Percentiles rank a stretch among this genome's conserved stretches.
phyloP scores from a whole-genome alignment of 2,888 invertebrate genomes.

The Habroteleia sp. region DNA sequence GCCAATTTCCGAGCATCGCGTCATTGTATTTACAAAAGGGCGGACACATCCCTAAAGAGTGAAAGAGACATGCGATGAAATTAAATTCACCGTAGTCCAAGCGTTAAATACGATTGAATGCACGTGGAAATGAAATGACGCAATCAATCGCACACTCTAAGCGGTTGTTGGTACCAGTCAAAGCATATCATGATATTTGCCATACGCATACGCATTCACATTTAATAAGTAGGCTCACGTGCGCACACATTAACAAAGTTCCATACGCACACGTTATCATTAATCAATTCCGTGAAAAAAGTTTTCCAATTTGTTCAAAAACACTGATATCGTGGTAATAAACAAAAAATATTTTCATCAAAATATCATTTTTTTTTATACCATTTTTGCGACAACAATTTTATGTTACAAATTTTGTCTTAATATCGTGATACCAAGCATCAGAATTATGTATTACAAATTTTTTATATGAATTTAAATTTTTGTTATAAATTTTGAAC shows the following conservation, averaged over 20 bases:
- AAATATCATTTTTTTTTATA: too few relatives aligned
- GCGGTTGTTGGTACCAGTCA: constrained; percentile 62
- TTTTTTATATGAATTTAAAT: too few relatives aligned
- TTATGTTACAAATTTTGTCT: too few relatives aligned
- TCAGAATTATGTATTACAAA: too few relatives aligned
- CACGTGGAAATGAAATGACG: constrained; percentile 65
- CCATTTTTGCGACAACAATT: too few relatives aligned
- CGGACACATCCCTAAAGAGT: constrained; percentile 53
- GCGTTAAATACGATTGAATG: constrained; percentile 66
- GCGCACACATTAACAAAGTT: constrained; percentile 9
- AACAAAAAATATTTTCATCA: too few relatives aligned
- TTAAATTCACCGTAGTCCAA: constrained; percentile 64
- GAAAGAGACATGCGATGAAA: constrained; percentile 63
- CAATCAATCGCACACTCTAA: constrained; percentile 65
- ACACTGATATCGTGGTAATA: too few relatives aligned
- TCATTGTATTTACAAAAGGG: constrained; percentile 61
- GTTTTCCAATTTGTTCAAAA: too few relatives aligned
- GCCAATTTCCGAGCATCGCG: constrained; percentile 55
- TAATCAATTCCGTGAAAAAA: background rate
- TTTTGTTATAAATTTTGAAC: too few relatives aligned
- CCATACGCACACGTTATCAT: constrained; percentile 6
- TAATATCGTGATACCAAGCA: too few relatives aligned
- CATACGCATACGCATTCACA: constrained; percentile 24
- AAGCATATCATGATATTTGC: constrained; percentile 61
- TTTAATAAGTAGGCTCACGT: constrained; percentile 35